Evolutionary conservation across 2,797 vertebrate species (phyloP).

Genomic region (Sternotherus odoratus): DNA sequence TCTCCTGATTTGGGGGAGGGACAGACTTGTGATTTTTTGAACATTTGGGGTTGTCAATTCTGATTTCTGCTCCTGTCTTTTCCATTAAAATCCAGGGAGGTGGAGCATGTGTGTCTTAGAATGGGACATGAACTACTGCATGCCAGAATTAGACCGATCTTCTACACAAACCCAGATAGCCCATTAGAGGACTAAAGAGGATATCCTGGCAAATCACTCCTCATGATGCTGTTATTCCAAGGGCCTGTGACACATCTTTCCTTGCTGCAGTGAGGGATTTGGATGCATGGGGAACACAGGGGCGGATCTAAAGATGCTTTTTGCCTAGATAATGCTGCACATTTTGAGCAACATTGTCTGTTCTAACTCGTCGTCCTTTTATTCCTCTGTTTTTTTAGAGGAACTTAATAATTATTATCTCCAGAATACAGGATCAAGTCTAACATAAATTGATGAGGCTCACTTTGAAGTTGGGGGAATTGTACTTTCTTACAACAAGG

Average conservation of each 20-base stretch:
- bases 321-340: not conserved
- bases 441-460: conserved; percentile 6
- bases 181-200: not conserved
- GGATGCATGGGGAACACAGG: not conserved
- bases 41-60: not conserved
- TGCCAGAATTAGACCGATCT: not conserved
- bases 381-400: not conserved
- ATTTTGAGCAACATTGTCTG: not conserved
- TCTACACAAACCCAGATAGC: not conserved
- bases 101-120: not conserved
- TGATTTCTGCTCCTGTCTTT: not conserved
- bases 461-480: conserved; percentile 18
- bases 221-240: accelerated
- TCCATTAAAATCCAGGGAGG: not conserved
- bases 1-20: not conserved
- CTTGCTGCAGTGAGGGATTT: not conserved
- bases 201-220: not conserved
- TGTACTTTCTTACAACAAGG: not conserved
- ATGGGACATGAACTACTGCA: not conserved
- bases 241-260: not conserved
- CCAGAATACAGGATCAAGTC: not conserved
- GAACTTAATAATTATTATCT: not conserved
- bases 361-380: not conserved
- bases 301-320: not conserved
- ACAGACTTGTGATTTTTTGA: not conserved